phyloP scores from a whole-genome alignment of 2,113 vertebrate genomes.

The Speoplatyrhinus poulsoni region DNA sequence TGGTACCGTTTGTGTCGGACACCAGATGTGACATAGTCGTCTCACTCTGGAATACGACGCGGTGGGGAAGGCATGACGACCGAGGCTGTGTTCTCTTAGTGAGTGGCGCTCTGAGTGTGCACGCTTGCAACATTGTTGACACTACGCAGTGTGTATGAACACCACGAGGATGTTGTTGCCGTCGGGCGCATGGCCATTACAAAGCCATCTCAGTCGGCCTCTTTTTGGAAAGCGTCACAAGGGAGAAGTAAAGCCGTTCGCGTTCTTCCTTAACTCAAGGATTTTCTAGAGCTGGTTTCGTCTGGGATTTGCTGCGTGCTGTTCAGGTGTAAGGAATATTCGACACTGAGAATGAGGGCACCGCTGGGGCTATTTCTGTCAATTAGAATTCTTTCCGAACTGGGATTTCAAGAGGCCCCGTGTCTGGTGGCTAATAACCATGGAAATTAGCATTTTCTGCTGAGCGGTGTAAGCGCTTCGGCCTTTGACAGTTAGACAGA shows the following conservation, averaged over 20 bases:
- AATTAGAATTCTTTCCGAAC: background rate
- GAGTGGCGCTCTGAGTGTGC: slow-evolving; percentile 27
- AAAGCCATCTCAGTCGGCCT: slow-evolving; percentile 30
- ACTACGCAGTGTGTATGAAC: slow-evolving; percentile 24
- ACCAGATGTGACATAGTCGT: slow-evolving; percentile 9
- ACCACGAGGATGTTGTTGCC: slow-evolving; percentile 24
- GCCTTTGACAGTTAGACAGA: slow-evolving; percentile 27
- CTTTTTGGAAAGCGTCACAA: slow-evolving; percentile 41
- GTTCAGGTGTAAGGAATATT: slow-evolving; percentile 4
- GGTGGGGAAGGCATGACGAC: slow-evolving; percentile 18
- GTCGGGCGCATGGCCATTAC: slow-evolving; percentile 7
- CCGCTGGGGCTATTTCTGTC: slow-evolving; percentile 6
- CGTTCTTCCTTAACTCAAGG: slow-evolving; percentile 16
- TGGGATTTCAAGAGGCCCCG: slow-evolving; percentile 8
- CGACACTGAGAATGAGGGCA: background rate
- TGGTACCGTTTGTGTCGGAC: slow-evolving; percentile 20
- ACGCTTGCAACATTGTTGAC: background rate
- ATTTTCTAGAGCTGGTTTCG: slow-evolving; percentile 26
- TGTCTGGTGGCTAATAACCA: slow-evolving; percentile 11
- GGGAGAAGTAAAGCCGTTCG: background rate
- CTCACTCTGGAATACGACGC: background rate
- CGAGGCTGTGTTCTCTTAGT: slow-evolving; percentile 1
- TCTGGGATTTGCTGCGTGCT: slow-evolving; percentile 2
- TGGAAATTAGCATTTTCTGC: slow-evolving; percentile 18
- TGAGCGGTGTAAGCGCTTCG: background rate